Conservation (phyloP, 2,113 vertebrate genomes). For the Gasterosteus nipponicus region DNA sequence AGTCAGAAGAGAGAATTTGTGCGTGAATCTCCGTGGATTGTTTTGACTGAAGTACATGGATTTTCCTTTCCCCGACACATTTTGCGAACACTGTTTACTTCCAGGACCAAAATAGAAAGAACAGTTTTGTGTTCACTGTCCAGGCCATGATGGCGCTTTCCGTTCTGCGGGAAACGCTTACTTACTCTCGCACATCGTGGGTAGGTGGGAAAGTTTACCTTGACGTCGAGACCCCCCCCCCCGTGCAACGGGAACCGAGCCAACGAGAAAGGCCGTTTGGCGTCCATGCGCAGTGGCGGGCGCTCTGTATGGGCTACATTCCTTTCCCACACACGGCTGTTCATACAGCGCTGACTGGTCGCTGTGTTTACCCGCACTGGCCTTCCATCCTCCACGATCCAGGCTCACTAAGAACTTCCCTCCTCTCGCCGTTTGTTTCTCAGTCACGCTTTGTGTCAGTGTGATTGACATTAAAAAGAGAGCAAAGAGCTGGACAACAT, state of each 20-base stretch:
- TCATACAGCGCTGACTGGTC: conserved; percentile 51
- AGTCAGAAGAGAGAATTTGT: too few species aligned
- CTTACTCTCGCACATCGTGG: conserved; percentile 45
- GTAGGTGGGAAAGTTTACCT: conserved; percentile 73
- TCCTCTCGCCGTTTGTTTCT: conserved; percentile 11
- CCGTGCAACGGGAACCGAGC: conserved; percentile 32
- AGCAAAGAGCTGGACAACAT: conserved; percentile 3
- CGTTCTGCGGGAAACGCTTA: conserved; percentile 55
- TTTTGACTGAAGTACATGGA: conserved; percentile 4
- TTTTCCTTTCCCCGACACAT: conserved; percentile 12
- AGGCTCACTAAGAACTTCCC: conserved; percentile 17
- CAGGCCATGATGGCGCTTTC: conserved; percentile 45
- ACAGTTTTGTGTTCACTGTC: conserved; percentile 24
- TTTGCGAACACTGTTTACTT: not conserved
- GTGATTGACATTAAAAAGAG: not conserved
- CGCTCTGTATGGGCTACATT: conserved; percentile 56
- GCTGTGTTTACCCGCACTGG: conserved; percentile 53
- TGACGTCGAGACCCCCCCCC: conserved; percentile 36
- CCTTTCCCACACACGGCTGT: conserved; percentile 53
- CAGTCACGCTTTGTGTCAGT: not conserved
- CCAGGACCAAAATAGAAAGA: conserved; percentile 37
- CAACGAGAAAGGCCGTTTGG: conserved; percentile 31
- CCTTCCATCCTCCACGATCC: conserved; percentile 45
- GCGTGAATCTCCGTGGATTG: too few species aligned
- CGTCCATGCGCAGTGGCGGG: conserved; percentile 38